Evolutionary conservation across 1,140 invertebrate genomes (phyloP).

Genomic region (Megalopta genalis): DNA sequence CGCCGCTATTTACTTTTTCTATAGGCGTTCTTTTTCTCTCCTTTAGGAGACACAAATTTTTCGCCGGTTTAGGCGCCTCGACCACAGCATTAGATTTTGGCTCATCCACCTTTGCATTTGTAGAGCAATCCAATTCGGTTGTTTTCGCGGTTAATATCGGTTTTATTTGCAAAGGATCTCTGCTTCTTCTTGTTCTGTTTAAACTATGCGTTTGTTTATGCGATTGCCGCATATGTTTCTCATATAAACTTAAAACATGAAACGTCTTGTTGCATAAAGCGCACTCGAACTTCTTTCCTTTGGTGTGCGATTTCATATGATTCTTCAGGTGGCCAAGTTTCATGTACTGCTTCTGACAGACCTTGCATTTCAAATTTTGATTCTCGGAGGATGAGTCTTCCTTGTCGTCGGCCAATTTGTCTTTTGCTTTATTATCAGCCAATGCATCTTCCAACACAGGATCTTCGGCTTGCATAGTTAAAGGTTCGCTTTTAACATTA

Average conservation of each 20-base stretch:
- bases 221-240: constrained; percentile 62
- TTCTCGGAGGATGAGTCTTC: not conserved
- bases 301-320: constrained; percentile 60
- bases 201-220: constrained; percentile 38
- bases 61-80: constrained; percentile 1
- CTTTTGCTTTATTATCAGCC: not conserved
- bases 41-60: constrained; percentile 12
- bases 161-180: not conserved
- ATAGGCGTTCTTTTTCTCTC: not conserved
- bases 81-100: not conserved
- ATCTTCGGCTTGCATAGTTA: constrained; percentile 23
- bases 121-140: not conserved
- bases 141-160: not conserved
- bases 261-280: constrained; percentile 64
- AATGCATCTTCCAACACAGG: constrained; percentile 23
- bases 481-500: constrained; percentile 45
- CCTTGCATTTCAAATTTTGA: constrained; percentile 59
- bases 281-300: constrained; percentile 52
- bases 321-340: constrained; percentile 67
- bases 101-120: not conserved
- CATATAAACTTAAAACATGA: constrained; percentile 52
- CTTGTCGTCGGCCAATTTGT: constrained; percentile 14
- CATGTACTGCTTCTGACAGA: constrained; percentile 66
- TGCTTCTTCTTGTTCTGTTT: constrained; percentile 13
- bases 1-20: constrained; percentile 33